Base-by-base conservation (phyloP, 2,113 vertebrate genomes). In the Rissa tridactyla region DNA sequence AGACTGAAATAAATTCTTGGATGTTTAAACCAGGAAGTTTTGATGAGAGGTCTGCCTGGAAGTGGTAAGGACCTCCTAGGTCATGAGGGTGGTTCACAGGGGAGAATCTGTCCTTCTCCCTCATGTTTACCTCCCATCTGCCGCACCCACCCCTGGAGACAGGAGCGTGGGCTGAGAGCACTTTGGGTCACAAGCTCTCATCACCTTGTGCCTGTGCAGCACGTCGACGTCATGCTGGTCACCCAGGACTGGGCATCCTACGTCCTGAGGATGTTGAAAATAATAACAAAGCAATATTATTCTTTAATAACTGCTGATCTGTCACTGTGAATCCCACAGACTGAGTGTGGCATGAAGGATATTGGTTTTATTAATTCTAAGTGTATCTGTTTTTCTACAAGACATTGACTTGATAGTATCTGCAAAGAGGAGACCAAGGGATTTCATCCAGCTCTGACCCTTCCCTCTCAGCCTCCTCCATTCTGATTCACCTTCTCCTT, bases 181-280 rank as follows among this genome's bases (percentile, higher is more conserved):
- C 38, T 65, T 52, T 76, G 49, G 42, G 47, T 66, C 55, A n/a
- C 36, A 51, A 13, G 9, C 25, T 23, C 19, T 68, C 44, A 14
- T 60, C 29, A 65, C 49, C 23, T 40, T 6, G 3, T 54, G 49
- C 14, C 47, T 57, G 23, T 47, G 60, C 6, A 32, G 52, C 38
- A 26, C 0, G 1, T 73, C 0, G 0, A 34, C 0, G 0, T 38
- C 10, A 49, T 40, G 38, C 49, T 79, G 70, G 30, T 52, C 36
- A 40, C 26, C 15, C 38, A n/a, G 51, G 44, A 44, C 36, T 47
- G 49, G 15, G 15, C 16, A 19, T 62, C 58, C 46, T n/a, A 2
- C 32, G 21, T 76, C 40, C 42, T 54, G 27, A 82, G 25, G 54
- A 72, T 54, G 15, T 54, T 66, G 49, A 30, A 69, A 92, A 69